A percentile compares a stretch with the other conserved stretches of the same genome.
Evolutionary conservation across 2,113 vertebrate genomes (phyloP).

Genomic region (Eonycteris spelaea): DNA sequence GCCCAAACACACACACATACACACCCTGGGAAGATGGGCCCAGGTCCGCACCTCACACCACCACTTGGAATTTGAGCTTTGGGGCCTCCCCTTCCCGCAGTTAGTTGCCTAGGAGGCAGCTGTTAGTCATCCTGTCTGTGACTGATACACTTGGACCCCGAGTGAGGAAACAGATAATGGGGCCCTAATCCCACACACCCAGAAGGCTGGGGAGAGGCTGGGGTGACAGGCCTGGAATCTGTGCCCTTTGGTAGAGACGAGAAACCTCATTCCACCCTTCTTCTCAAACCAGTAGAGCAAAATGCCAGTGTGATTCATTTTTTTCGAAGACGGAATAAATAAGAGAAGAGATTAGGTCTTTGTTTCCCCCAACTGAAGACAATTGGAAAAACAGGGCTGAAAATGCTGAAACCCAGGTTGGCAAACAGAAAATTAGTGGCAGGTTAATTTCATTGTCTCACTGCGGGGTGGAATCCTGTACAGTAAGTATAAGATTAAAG

Average conservation of each 20-base stretch:
- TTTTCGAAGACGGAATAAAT: not conserved
- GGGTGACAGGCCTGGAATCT: not conserved
- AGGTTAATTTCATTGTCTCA: constrained; percentile 54
- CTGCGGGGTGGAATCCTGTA: not conserved
- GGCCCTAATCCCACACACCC: not conserved
- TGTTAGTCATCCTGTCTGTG: not conserved
- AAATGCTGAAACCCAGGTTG: not conserved
- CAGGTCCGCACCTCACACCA: not conserved
- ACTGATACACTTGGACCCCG: not conserved
- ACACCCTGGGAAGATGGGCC: not conserved
- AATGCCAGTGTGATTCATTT: not conserved
- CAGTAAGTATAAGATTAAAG: constrained; percentile 13
- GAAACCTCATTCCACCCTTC: not conserved
- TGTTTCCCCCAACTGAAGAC: not conserved
- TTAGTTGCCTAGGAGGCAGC: not conserved
- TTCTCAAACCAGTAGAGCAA: not conserved
- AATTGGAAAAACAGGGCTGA: not conserved
- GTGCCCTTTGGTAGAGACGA: not conserved
- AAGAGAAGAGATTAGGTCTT: constrained; percentile 50
- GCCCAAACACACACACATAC: accelerated
- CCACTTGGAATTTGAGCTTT: not conserved
- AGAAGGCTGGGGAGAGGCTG: not conserved
- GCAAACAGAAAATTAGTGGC: constrained; percentile 46
- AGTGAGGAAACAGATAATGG: not conserved
- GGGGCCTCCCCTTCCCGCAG: not conserved